phyloP scores from a whole-genome alignment of 2,888 invertebrate species.

The Andricus curvator region DNA sequence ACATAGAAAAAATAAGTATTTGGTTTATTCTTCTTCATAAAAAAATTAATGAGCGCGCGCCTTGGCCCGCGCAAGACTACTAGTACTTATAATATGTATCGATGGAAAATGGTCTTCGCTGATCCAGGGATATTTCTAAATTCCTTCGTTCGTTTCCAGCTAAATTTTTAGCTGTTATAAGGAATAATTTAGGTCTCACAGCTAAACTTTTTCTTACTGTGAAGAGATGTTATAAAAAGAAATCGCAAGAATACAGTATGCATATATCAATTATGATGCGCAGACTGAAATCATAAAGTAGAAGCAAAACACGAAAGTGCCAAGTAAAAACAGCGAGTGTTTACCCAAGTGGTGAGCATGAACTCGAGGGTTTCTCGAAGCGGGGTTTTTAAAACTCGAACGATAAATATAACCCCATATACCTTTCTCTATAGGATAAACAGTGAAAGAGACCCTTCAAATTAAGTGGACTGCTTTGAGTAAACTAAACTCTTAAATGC shows the following conservation, averaged over 20 bases:
- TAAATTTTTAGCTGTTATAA: too few species aligned
- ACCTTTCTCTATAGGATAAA: not conserved
- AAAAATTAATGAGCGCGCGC: too few species aligned
- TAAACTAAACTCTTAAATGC: slow-evolving; percentile 2
- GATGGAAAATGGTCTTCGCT: too few species aligned
- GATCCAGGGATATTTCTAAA: too few species aligned
- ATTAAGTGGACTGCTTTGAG: not conserved
- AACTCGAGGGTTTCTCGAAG: slow-evolving; percentile 17
- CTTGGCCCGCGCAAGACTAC: too few species aligned
- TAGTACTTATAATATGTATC: too few species aligned
- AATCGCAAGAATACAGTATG: not conserved
- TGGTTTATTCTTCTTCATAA: too few species aligned
- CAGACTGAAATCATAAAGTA: slow-evolving; percentile 22
- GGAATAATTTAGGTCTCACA: too few species aligned
- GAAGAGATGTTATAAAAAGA: not conserved
- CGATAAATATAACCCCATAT: slow-evolving; percentile 3
- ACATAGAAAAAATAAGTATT: too few species aligned
- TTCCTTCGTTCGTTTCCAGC: too few species aligned
- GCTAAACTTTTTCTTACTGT: too few species aligned
- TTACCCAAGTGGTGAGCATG: slow-evolving; percentile 10
- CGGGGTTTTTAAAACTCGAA: slow-evolving; percentile 3
- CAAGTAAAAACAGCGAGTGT: slow-evolving; percentile 21
- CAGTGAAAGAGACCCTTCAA: slow-evolving; percentile 1
- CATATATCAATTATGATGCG: slow-evolving; percentile 10
- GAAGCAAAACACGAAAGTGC: slow-evolving; percentile 16